Evolutionary conservation across 2,113 vertebrate genomes (phyloP).

Genomic region (Mellivora capensis): DNA sequence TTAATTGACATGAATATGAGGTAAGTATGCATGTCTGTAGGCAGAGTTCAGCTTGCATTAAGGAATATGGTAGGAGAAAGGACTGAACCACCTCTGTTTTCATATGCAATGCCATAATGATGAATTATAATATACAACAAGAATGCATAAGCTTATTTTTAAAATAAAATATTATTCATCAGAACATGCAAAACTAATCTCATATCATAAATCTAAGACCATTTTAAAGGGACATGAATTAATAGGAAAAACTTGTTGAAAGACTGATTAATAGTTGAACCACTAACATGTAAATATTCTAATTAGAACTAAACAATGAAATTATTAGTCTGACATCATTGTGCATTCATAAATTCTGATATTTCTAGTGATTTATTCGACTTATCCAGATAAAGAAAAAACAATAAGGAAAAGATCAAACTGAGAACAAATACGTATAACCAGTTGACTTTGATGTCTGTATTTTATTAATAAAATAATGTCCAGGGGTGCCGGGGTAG

Average conservation of each 20-base stretch:
- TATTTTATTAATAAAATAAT: conserved; percentile 17
- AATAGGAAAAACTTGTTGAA: neutral
- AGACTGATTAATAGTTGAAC: neutral
- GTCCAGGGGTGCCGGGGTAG: neutral
- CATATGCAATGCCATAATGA: neutral
- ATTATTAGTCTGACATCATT: neutral
- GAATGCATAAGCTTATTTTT: neutral
- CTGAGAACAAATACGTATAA: neutral
- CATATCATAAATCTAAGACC: neutral
- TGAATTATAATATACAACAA: neutral
- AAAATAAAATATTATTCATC: neutral
- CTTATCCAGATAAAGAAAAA: neutral
- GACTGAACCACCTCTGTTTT: neutral
- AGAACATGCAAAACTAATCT: neutral
- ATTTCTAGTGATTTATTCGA: neutral
- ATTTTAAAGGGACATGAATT: neutral
- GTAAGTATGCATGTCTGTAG: neutral
- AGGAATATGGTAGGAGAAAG: neutral
- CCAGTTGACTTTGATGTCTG: neutral
- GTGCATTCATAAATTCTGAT: neutral
- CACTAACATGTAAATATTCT: neutral
- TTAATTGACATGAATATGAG: neutral
- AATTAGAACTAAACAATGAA: neutral
- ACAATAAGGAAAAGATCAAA: neutral
- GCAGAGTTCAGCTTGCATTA: neutral